These are phyloP conservation scores for Sebastes schlegelii DNA, from an alignment of 2,113 vertebrate species.

Conservation along the genomic window DNA sequence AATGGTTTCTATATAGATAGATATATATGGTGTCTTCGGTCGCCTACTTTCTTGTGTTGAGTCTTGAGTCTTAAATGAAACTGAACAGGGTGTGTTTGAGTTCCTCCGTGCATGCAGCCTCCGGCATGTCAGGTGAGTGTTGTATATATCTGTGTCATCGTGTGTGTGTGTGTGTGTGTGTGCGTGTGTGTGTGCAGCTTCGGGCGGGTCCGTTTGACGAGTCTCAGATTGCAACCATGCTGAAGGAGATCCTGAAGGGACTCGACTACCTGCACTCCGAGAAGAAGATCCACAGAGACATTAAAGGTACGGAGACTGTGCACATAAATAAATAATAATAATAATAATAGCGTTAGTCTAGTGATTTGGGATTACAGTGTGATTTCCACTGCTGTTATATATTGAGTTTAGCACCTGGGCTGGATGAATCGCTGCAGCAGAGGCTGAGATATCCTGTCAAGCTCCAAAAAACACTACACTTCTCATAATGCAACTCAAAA, in stretches of 20 bases:
- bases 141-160: constrained; percentile 17
- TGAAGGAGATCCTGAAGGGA: constrained; percentile 83
- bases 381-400: too few species aligned
- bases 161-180: constrained; percentile 7
- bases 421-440: too few species aligned
- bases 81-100: constrained; percentile 36
- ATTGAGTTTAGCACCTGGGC: too few species aligned
- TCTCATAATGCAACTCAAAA: too few species aligned
- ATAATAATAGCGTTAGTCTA: too few species aligned
- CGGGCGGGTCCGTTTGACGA: constrained; percentile 77
- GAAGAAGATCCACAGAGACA: constrained; percentile 83
- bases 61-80: constrained; percentile 20
- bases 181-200: constrained; percentile 48
- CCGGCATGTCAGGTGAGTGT: not conserved
- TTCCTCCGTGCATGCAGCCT: not conserved
- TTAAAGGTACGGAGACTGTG: constrained; percentile 68
- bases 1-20: too few species aligned
- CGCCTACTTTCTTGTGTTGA: too few species aligned
- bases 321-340: too few species aligned
- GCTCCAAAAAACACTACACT: too few species aligned
- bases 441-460: too few species aligned
- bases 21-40: not conserved
- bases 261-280: constrained; percentile 82
- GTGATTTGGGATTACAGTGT: too few species aligned
- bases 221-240: constrained; percentile 79